Evolutionary conservation across 2,113 vertebrate species (phyloP), one percentile per base, ranked within the genome.

Genomic region (Cryptotis parvus): DNA sequence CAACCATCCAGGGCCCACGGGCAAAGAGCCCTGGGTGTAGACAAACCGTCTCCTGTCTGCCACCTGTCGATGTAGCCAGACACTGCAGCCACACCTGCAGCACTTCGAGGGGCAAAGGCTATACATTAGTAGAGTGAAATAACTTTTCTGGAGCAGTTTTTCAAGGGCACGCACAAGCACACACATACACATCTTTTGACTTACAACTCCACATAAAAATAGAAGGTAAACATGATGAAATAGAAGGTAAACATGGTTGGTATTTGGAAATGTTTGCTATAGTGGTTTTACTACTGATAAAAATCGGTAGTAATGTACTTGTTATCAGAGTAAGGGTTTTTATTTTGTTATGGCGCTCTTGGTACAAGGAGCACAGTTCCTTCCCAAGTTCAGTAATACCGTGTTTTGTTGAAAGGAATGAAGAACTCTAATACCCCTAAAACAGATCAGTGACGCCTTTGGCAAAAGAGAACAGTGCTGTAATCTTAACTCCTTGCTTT

Each of bases 211-310:
- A 63, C 16, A 39, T 84, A 41, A 84, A 10, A 68, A 4, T 84
- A 41, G 78, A 10, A 68, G 2, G 29, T 18, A 68, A 10, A 39
- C 35, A n/a, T 7, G 37, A 33, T 31, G n/a, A 68, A 37, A 72
- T 72, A 72, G 65, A 72, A 73, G 75, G 45, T 68, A 39, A 68
- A 31, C 63, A n/a, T 3, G 14, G 37, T 80, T 92, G 76, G 4
- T 87, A 83, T 89, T 89, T 87, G 37, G 61, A 86, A 87, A 75
- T 91, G 52, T 94, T 89, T 49, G 63, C 75, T 74, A 16, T 33
- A 58, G 55, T 29, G 63, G 78, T 78, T 35, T n/a, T 45, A 76
- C 14, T 26, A 6, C 79, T 87, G 80, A 68, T 22, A 87, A 76
- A 87, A 86, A 80, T 37, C n/a, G 49, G 52, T 87, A 92, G 33